Base-by-base conservation (phyloP, 2,888 invertebrate species). In the Cristatella mucedo region DNA sequence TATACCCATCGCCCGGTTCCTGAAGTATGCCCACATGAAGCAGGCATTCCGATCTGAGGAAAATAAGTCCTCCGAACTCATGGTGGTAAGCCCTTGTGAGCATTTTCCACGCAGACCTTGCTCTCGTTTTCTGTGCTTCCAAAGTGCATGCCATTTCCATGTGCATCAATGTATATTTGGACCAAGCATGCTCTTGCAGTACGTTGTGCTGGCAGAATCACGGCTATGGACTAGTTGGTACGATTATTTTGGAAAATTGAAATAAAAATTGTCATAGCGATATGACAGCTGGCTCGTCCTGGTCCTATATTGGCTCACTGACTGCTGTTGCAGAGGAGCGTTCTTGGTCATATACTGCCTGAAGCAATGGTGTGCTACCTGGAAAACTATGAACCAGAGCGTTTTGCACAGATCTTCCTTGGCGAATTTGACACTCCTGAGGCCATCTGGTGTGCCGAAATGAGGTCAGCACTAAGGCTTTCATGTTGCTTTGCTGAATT, bases 381-480 rank as follows among this genome's bases (percentile, higher is more conserved):
- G 41, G 95, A 97, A 65, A 93, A 97, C 67, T 91, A 99, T 59
- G 93, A 93, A 1, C 76, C 93, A 0, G 95, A 95, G 47, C 91
- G 89, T 63, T 99, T 97, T 68, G 89, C 97, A 0, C 87, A 97
- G 69, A 64, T 93, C 15, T 69, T 67, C 50, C 58, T 71, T 7
- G 95, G 95, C 1, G 97, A 99, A 69, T 97, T 85, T 71, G 95
- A 99, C 67, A 97, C 95, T 5, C 97, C 97, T 0, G 97, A 99
- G 69, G 93, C 91, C 0, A 97, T 97, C 49, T 97, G 97, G 97
- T 95, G 85, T 63, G 76, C 80, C 0, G 89, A 91, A 68, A 97
- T 97, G 95, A 77, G 82, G 79, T 77, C 42, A 44, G 45, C 4
- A 7, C 4, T 9, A 19, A 15, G n/a, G n/a, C n/a, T n/a, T n/a